Percentiles rank a stretch among this genome's conserved stretches.
Conservation (phyloP, 1,140 invertebrate species). For the Cotesia glomerata region DNA sequence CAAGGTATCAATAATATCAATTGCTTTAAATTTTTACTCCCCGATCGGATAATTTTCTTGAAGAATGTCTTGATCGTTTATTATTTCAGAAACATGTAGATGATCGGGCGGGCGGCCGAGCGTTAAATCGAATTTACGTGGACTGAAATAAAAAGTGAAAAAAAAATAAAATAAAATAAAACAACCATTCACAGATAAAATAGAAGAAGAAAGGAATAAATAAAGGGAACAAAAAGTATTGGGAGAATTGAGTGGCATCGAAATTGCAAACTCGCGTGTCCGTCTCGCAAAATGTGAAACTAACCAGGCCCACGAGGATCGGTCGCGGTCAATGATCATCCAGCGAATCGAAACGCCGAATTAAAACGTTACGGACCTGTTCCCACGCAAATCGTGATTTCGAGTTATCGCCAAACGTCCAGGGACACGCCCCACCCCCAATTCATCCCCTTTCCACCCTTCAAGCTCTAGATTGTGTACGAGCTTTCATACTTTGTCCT, state of each 20-base stretch:
- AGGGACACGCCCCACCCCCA: background rate
- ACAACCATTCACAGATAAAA: background rate
- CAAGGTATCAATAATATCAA: too few species aligned
- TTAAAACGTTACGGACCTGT: constrained; percentile 33
- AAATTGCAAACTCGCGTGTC: constrained; percentile 20
- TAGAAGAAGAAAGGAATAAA: constrained; percentile 1
- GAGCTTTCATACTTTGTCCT: too few species aligned
- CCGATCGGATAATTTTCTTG: too few species aligned
- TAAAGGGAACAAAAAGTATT: background rate
- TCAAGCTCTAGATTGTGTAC: background rate
- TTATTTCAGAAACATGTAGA: background rate
- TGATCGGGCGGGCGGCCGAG: constrained; percentile 10
- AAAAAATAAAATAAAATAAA: background rate
- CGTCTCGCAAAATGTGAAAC: constrained; percentile 18
- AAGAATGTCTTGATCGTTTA: background rate
- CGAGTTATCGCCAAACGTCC: constrained; percentile 18
- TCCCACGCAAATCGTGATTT: constrained; percentile 31
- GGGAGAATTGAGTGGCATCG: background rate
- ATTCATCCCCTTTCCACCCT: background rate
- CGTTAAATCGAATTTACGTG: constrained; percentile 28
- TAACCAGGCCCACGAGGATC: constrained; percentile 41
- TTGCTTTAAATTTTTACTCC: too few species aligned
- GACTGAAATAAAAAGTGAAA: constrained; percentile 1
- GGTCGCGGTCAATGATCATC: constrained; percentile 35
- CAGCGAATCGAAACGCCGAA: constrained; percentile 34